Evolutionary conservation across 2,888 invertebrate species (phyloP).

Genomic region (Barypeithes pellucidus): DNA sequence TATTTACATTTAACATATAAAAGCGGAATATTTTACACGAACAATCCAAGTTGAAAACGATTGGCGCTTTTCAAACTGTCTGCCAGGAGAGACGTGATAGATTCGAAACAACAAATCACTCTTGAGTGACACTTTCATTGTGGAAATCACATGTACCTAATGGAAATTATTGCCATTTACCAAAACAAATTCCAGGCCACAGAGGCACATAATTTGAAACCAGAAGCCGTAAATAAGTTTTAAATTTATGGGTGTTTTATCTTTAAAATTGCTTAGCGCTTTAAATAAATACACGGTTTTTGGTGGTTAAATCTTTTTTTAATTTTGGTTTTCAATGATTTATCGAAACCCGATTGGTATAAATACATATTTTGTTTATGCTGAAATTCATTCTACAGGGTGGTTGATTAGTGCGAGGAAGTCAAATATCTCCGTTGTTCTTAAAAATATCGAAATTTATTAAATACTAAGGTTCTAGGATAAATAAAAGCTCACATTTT

Average conservation of each 20-base stretch:
- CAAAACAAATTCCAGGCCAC: conserved; percentile 46
- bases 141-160: conserved; percentile 50
- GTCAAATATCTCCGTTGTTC: no score
- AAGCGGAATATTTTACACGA: conserved; percentile 28
- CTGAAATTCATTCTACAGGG: no score
- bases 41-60: conserved; percentile 35
- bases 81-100: conserved; percentile 45
- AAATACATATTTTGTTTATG: no score
- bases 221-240: conserved; percentile 49
- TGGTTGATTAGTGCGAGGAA: no score
- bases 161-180: conserved; percentile 51
- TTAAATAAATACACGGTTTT: conserved; percentile 35
- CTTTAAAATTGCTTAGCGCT: conserved; percentile 42
- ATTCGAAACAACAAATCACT: conserved; percentile 51
- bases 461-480: no score
- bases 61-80: conserved; percentile 46
- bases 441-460: no score
- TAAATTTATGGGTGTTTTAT: conserved; percentile 47
- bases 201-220: conserved; percentile 45
- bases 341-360: neutral
- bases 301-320: conserved; percentile 22
- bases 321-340: conserved; percentile 11
- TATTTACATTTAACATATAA: conserved; percentile 28
- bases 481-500: no score
- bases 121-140: conserved; percentile 52